phyloP scores from a whole-genome alignment of 30 jellyfish, hydroid and myxozoan species.

The Cassiopea xamachana region DNA sequence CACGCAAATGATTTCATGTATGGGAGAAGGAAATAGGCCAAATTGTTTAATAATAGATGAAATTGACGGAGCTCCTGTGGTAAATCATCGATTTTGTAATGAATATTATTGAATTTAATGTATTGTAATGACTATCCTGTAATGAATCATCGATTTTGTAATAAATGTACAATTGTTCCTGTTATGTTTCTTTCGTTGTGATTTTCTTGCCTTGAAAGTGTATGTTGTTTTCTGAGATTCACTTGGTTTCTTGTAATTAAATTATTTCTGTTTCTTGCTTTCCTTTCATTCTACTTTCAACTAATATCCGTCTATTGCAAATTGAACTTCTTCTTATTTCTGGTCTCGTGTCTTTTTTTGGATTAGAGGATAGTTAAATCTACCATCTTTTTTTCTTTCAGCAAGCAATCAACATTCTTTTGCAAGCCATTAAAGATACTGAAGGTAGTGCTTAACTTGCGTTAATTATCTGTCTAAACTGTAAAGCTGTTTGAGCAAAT shows the following conservation, averaged over 20 bases:
- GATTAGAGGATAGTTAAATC: too few species aligned
- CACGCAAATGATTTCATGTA: slow-evolving; percentile 87
- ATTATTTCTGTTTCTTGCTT: neutral
- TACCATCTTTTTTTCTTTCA: slow-evolving; percentile 4
- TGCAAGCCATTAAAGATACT: slow-evolving; percentile 79
- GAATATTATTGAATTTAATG: too few species aligned
- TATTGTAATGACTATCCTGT: too few species aligned
- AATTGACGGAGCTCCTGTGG: slow-evolving; percentile 98
- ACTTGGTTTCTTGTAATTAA: too few species aligned
- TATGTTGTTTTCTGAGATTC: neutral
- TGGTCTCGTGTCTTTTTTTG: too few species aligned
- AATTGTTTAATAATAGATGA: slow-evolving; percentile 95
- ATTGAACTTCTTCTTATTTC: too few species aligned
- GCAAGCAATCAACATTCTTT: slow-evolving; percentile 89
- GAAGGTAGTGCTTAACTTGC: slow-evolving; percentile 35
- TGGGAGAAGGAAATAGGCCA: slow-evolving; percentile 83
- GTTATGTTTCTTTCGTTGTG: slow-evolving; percentile 1
- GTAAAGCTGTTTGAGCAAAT: too few species aligned
- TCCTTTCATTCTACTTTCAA: too few species aligned
- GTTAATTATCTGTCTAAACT: neutral
- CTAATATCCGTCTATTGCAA: too few species aligned
- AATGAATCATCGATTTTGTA: slow-evolving; percentile 11
- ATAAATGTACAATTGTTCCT: too few species aligned
- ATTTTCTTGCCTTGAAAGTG: neutral
- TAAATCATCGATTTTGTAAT: neutral